Evolutionary conservation across 2,797 vertebrate genomes (phyloP).

Genomic region (Hipposideros larvatus): DNA sequence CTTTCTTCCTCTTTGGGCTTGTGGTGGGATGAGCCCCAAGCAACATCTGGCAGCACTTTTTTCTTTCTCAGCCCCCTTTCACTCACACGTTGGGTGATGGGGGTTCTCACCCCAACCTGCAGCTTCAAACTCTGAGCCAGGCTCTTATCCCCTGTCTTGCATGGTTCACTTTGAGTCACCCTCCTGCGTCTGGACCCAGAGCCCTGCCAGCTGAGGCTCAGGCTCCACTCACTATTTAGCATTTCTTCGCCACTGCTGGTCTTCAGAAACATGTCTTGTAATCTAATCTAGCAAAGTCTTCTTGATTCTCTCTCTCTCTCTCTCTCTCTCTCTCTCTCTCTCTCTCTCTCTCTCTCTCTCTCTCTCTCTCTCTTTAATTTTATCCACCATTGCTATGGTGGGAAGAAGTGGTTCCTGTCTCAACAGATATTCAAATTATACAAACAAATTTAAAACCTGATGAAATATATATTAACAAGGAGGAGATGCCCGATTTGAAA

Average conservation of each 20-base stretch:
- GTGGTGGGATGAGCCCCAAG: too few relatives aligned
- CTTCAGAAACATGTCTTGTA: slow-evolving; percentile 20
- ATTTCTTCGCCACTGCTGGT: background rate
- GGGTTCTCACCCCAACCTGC: background rate
- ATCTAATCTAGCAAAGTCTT: background rate
- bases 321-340: too few relatives aligned
- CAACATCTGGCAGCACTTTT: background rate
- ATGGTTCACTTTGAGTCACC: background rate
- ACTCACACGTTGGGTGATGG: background rate
- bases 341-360: background rate
- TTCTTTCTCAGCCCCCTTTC: background rate
- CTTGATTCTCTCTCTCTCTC: background rate
- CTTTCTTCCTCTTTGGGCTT: background rate
- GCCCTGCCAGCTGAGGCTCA: background rate
- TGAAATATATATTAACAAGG: slow-evolving; percentile 29
- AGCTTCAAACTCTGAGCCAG: background rate
- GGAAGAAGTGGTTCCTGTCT: background rate
- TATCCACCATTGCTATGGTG: background rate
- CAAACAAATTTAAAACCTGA: slow-evolving; percentile 1
- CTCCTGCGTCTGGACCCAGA: background rate
- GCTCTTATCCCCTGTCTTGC: fast-evolving
- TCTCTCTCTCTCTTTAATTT: background rate
- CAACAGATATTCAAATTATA: background rate
- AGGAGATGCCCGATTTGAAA: slow-evolving; percentile 23
- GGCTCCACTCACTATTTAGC: background rate